Evolutionary conservation across 2,888 invertebrate genomes (phyloP), one percentile per base, ranked within the genome.

Genomic region (Xanthostigma xanthostigma): DNA sequence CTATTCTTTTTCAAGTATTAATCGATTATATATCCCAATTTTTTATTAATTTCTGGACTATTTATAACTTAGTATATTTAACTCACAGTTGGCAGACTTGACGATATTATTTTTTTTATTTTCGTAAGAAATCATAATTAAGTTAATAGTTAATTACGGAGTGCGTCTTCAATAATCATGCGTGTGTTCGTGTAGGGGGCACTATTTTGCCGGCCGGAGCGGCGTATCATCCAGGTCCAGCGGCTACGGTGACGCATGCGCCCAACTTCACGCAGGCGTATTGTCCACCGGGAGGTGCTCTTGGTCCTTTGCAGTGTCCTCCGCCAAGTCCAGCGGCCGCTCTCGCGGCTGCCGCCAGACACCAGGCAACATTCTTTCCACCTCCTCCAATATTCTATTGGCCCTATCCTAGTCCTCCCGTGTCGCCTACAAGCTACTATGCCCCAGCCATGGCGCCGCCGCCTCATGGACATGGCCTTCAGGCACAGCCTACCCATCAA

Each of bases 361-460:
- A 42, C 33, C 42, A 17, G 9, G 33, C 42, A n/a, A 42, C 42
- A 2, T 76, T 74, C 55, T 74, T 74, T 55, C 74, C 75, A 37
- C 81, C 81, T 35, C 79, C 81, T 35, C 79, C 79, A 47, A 76
- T 84, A 52, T 81, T 92, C 58, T 92, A 92, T 72, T 94, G 92
- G 92, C 85, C 88, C 0, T 93, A 93, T 70, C 92, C 93, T 43
- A 91, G 91, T 58, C 93, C 93, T 38, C 93, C 93, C 0, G 91
- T 93, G 13, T 92, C 92, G 41, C 93, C 93, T 1, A 91, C 91
- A 38, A 86, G 83, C 59, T 88, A 88, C 66, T 88, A 82, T 62
- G 83, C 82, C 52, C 77, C 78, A 2, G 76, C 81, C 27, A 73
- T 75, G 57, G 65, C 65, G 45, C 64, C 61, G 60, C 71, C 71